Base-by-base conservation (phyloP, 2,113 vertebrate species). In the Dendrocopos noguchii region DNA sequence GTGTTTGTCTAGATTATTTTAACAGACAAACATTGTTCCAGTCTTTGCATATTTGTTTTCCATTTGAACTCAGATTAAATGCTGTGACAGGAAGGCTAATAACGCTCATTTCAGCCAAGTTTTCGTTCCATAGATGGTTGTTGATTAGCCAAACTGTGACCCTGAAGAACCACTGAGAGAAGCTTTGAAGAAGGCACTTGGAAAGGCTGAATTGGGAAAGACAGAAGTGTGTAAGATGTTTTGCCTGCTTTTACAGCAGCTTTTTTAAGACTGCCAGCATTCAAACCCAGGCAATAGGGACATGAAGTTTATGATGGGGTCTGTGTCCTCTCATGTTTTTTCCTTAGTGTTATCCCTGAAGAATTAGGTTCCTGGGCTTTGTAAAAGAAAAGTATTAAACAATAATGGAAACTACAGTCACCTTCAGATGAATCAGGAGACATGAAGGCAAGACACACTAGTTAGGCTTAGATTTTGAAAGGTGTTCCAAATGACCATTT, bases 31-130 rank as follows among this genome's bases (percentile, higher is more conserved):
- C 52, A 57, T 64, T 57, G 14, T 91, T 93, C 53, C 25, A 53
- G 25, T 34, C 64, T 93, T 80, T 83, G 64, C 18, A 46, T 94
- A 78, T 90, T 92, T 92, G 42, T 89, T 95, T 94, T 94, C 89
- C 28, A 67, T 94, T 85, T 83, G 15, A 65, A 89, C 60, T 87
- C 47, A 92, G 79, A 87, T 87, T 87, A 90, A 68, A 61, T 77
- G 71, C 42, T 80, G 42, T 56, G 56, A 34, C 67, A 89, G 79
- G 33, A 91, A 92, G 50, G 65, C 22, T 75, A 89, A 91, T 64
- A 56, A 56, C 8, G 17, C 6, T 91, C 12, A 31, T 87, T 91
- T 94, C 47, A 85, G 68, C 79, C 91, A 89, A 85, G 72, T 91
- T 80, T 89, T 95, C 65, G 34, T 91, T 94, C 68, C 87, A 87